A percentile compares a stretch with the other conserved stretches of the same genome.
These are phyloP conservation scores for Sebastes schlegelii DNA, from an alignment of 2,113 vertebrate genomes.

Conservation along the genomic window DNA sequence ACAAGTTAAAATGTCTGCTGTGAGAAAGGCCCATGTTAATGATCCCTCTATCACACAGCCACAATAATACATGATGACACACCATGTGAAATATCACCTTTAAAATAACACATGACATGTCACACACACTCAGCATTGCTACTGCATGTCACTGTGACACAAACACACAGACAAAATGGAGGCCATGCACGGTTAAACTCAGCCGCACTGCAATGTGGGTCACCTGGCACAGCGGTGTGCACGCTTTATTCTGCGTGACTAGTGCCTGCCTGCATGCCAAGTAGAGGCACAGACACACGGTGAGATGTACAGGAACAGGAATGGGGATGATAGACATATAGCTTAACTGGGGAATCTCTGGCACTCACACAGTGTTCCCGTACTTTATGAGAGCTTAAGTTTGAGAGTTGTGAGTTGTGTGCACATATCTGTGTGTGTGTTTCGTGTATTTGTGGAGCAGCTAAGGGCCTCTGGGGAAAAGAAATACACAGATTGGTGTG, in stretches of 20 bases:
- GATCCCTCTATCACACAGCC: slow-evolving; percentile 4
- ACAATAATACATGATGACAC: not conserved
- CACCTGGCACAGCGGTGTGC: slow-evolving; percentile 47
- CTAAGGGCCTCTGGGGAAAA: slow-evolving; percentile 47
- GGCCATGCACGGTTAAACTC: slow-evolving; percentile 26
- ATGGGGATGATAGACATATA: slow-evolving; percentile 45
- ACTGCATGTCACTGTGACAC: not conserved
- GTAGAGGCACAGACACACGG: slow-evolving; percentile 18
- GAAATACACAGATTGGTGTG: slow-evolving; percentile 48
- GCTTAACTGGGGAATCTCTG: slow-evolving; percentile 50
- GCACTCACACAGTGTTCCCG: slow-evolving; percentile 40
- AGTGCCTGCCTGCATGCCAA: slow-evolving; percentile 39
- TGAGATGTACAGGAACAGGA: slow-evolving; percentile 26
- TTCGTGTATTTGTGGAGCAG: slow-evolving; percentile 58
- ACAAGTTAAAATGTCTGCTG: no score
- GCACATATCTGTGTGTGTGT: slow-evolving; percentile 14
- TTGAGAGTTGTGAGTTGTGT: slow-evolving; percentile 27
- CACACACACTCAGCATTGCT: not conserved
- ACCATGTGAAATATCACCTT: not conserved
- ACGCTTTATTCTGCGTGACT: slow-evolving; percentile 36
- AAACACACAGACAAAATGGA: slow-evolving; percentile 7
- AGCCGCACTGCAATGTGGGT: slow-evolving; percentile 45
- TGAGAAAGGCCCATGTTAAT: not conserved
- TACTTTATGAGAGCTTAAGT: slow-evolving; percentile 40
- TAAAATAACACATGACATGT: not conserved